Percentiles rank a stretch among this genome's conserved stretches.
These are phyloP conservation scores for Trichogramma evanescens DNA, from an alignment of 2,888 invertebrate genomes.

Conservation along the genomic window DNA sequence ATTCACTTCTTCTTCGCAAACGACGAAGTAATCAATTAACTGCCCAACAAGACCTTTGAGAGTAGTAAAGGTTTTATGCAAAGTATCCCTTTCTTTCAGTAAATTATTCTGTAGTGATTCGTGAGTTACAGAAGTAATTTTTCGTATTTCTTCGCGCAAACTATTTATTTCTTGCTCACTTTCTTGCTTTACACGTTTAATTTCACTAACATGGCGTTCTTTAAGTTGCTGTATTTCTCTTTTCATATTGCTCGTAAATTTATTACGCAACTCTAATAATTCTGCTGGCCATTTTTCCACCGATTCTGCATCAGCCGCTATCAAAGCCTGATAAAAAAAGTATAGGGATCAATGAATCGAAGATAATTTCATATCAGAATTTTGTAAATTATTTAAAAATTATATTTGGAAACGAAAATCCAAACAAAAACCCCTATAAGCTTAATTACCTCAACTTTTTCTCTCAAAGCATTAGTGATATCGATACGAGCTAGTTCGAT, in stretches of 20 bases:
- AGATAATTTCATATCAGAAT: background rate
- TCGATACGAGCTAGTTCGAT: constrained; percentile 60
- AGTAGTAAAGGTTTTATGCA: constrained; percentile 60
- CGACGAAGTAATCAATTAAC: constrained; percentile 65
- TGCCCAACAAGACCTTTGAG: constrained; percentile 63
- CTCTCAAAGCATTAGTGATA: constrained; percentile 62
- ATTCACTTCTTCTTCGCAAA: constrained; percentile 74
- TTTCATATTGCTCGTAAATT: constrained; percentile 63
- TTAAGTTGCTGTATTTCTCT: constrained; percentile 55
- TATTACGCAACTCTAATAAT: constrained; percentile 64
- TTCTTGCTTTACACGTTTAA: constrained; percentile 43
- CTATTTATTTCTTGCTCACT: constrained; percentile 31
- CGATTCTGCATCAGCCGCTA: constrained; percentile 61
- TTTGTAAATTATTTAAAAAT: background rate
- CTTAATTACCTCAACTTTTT: constrained; percentile 64
- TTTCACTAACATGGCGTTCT: constrained; percentile 57
- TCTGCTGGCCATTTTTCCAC: constrained; percentile 70
- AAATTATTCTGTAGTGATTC: constrained; percentile 31
- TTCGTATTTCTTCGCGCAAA: constrained; percentile 32
- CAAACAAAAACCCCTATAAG: constrained; percentile 6
- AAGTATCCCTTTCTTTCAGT: constrained; percentile 61
- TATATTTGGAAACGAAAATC: background rate
- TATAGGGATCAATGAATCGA: background rate
- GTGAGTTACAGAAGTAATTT: constrained; percentile 21
- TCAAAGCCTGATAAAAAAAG: constrained; percentile 53